Conservation (phyloP, 2,113 vertebrate genomes). For the Malurus melanocephalus region DNA sequence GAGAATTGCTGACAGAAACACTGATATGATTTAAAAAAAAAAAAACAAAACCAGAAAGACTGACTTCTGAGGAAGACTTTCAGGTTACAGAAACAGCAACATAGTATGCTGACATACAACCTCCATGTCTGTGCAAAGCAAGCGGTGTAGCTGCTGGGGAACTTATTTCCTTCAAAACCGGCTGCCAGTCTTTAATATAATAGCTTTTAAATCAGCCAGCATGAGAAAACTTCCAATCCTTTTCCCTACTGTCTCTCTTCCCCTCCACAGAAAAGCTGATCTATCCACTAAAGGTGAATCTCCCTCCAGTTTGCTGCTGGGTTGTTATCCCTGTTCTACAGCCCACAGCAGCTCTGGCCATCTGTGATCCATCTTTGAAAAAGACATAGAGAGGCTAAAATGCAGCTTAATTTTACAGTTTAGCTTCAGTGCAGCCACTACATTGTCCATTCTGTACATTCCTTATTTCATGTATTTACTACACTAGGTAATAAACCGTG, state of each 20-base stretch:
- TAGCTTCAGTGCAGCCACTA: not conserved
- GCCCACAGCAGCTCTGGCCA: not conserved
- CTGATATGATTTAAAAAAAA: not conserved
- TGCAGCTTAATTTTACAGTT: not conserved
- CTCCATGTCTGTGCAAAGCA: not conserved
- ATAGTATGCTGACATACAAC: not conserved
- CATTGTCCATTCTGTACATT: not conserved
- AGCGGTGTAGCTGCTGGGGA: not conserved
- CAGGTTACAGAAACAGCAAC: not conserved
- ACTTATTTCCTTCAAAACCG: not conserved
- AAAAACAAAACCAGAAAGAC: not conserved
- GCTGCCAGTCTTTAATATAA: not conserved
- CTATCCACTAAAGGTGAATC: not conserved
- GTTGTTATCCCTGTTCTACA: not conserved
- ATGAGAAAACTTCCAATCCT: not conserved
- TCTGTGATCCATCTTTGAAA: not conserved
- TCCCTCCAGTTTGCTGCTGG: not conserved
- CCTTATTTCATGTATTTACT: not conserved
- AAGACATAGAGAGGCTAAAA: not conserved
- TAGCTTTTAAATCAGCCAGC: not conserved
- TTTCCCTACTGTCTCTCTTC: not conserved
- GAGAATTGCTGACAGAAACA: not conserved
- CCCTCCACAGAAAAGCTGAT: not conserved
- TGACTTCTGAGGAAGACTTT: not conserved
- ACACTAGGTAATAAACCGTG: not conserved